Conservation (phyloP, 2,888 invertebrate genomes). For the Heliconius ismenius region DNA sequence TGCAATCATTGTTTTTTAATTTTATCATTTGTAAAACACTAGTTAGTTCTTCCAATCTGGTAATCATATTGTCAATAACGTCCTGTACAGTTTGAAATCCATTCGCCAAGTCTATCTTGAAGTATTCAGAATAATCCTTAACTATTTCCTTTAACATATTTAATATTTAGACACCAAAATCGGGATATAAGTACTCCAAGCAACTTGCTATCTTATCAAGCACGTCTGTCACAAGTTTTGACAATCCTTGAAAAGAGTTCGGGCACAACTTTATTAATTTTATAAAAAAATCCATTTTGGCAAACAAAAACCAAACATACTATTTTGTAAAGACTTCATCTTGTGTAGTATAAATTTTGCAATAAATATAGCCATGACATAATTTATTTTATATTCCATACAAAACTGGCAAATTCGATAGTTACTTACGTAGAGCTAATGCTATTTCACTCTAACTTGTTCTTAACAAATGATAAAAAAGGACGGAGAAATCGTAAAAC, state of each 20-base stretch:
- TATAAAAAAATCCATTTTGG: slow-evolving; percentile 64
- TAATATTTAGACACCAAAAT: slow-evolving; percentile 58
- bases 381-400: slow-evolving; percentile 30
- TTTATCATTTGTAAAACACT: slow-evolving; percentile 83
- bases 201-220: slow-evolving; percentile 64
- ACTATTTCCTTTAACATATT: slow-evolving; percentile 79
- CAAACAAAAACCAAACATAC: slow-evolving; percentile 20
- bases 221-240: slow-evolving; percentile 66
- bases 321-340: slow-evolving; percentile 29
- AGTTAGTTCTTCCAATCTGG: slow-evolving; percentile 84
- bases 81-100: slow-evolving; percentile 83
- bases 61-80: slow-evolving; percentile 85
- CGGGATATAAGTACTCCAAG: slow-evolving; percentile 74
- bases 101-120: slow-evolving; percentile 78
- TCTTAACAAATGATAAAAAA: neutral
- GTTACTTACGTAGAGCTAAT: neutral
- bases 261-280: slow-evolving; percentile 64
- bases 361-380: slow-evolving; percentile 45
- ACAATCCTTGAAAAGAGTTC: slow-evolving; percentile 61
- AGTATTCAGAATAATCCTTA: slow-evolving; percentile 79
- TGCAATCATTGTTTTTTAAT: slow-evolving; percentile 72
- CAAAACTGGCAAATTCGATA: neutral
- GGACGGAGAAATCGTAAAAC: neutral
- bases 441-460: neutral
- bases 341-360: slow-evolving; percentile 43